These are phyloP conservation scores for Chrysochloris asiatica DNA, from an alignment of 2,113 vertebrate species.

Conservation along the genomic window DNA sequence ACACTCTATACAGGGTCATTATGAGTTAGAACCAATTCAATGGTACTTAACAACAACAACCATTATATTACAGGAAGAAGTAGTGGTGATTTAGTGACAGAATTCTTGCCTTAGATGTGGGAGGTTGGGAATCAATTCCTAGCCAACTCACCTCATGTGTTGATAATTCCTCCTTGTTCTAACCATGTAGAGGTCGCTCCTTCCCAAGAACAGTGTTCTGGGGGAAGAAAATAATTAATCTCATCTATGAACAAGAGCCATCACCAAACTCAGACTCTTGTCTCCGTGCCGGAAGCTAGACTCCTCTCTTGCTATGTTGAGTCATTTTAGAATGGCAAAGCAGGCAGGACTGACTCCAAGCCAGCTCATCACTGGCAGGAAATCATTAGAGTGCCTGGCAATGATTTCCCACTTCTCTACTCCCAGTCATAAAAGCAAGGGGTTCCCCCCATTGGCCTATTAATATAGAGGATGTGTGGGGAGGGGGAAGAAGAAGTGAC, in stretches of 20 bases:
- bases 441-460: neutral
- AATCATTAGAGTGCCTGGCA: neutral
- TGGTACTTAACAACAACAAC: too few species aligned
- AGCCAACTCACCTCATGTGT: neutral
- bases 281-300: neutral
- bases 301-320: neutral
- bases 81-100: too few species aligned
- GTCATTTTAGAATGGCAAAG: neutral
- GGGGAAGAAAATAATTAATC: neutral
- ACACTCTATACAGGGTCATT: too few species aligned
- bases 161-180: slow-evolving; percentile 10
- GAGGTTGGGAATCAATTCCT: too few species aligned
- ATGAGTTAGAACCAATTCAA: too few species aligned
- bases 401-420: neutral
- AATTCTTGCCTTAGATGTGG: too few species aligned
- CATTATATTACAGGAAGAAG: too few species aligned
- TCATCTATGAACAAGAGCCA: neutral
- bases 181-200: neutral
- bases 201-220: neutral
- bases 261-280: neutral
- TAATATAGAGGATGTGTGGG: neutral
- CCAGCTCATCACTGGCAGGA: neutral
- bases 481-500: neutral
- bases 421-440: neutral
- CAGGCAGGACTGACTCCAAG: neutral